These are phyloP conservation scores for Tokudaia muenninki DNA, from an alignment of 2,797 vertebrate species.

Conservation along the genomic window DNA sequence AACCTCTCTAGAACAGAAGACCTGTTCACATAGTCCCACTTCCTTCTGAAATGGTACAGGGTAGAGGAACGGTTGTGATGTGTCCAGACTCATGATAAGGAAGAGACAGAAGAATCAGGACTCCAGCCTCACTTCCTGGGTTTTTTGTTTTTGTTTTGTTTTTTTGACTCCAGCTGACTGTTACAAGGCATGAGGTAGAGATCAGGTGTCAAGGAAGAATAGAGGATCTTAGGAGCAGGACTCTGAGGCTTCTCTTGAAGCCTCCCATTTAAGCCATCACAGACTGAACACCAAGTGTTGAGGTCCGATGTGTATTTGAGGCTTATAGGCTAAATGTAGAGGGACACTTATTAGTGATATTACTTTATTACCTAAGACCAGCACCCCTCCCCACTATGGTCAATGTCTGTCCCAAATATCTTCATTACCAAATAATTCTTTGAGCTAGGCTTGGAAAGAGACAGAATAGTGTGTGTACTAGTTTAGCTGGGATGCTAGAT, in stretches of 20 bases:
- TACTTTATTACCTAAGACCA: rapidly evolving
- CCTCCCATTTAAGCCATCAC: not conserved
- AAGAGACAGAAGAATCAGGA: not conserved
- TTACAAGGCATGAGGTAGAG: not conserved
- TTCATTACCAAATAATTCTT: not conserved
- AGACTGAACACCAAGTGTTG: not conserved
- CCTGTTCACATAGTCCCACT: not conserved
- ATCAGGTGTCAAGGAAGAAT: not conserved
- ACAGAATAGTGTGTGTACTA: not conserved
- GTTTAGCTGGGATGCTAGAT: not conserved
- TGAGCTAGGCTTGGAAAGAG: not conserved
- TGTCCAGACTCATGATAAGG: not conserved
- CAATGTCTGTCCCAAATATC: not conserved
- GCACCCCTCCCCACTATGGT: rapidly evolving
- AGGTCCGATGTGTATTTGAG: not conserved
- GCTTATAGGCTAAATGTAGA: not conserved
- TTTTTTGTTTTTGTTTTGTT: not conserved
- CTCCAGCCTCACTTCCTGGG: not conserved
- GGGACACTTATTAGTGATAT: not conserved
- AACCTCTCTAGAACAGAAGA: not conserved
- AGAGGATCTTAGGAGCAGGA: not conserved
- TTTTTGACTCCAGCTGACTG: not conserved
- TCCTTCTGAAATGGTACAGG: not conserved
- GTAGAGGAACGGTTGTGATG: rapidly evolving
- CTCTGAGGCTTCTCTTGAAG: not conserved